Evolutionary conservation across 2,113 vertebrate species (phyloP), one percentile per base, ranked within the genome.

Genomic region (Meriones unguiculatus): DNA sequence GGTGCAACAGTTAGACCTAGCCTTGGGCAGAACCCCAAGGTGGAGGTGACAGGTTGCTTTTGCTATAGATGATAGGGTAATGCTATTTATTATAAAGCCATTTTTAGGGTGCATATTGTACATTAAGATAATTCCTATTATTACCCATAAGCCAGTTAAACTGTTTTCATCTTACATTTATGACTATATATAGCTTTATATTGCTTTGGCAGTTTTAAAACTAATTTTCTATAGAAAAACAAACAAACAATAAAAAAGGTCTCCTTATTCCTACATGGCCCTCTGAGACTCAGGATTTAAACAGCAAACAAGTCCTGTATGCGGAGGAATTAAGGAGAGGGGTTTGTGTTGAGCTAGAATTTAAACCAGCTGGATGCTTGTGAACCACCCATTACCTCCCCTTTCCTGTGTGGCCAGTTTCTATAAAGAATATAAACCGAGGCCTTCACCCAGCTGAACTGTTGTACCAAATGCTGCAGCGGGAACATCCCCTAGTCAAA

Each of bases 101-200:
- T 46, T 77, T 96, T 95, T 41, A 75, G 72, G 30, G 35, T 94
- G 17, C 4, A 84, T 87, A 87, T 91, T 92, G 18, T 80, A 69
- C 32, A 82, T 77, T n/a, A 87, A 82, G 54, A n/a, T 88, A 72
- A 94, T 89, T 94, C 22, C n/a, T 95, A 97, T 91, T 88, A 41
- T 87, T 59, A 32, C 46, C 64, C 87, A 5, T 84, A 92, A 64
- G 54, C 89, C 72, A 90, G 30, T 90, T 94, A 92, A 88, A 92
- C 35, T 17, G 41, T 20, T 52, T 28, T 82, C 77, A 76, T 93
- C 52, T 93, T 89, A 89, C 20, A 25, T 94, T 90, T 75, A 81
- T 93, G 77, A 30, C 30, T 57, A 62, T 57, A 13, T 4, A 38
- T 41, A 52, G 89, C 64, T 91, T 91, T 75, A 46, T 28, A 54